Evolutionary conservation across 2,888 invertebrate species (phyloP).

Genomic region (Blera fallax): DNA sequence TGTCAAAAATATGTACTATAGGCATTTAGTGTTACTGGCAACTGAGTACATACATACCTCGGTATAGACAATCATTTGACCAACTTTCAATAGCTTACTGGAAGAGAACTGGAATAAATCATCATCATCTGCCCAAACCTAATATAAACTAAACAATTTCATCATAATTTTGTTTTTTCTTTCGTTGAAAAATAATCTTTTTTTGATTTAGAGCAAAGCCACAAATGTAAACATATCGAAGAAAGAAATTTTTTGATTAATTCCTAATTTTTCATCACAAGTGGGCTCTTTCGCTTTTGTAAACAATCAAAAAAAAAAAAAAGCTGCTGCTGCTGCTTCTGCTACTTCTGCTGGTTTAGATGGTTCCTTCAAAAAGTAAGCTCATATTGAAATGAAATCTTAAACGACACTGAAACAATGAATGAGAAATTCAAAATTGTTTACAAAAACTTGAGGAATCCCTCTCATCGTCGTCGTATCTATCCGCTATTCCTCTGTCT

Average conservation of each 20-base stretch:
- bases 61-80: too few species aligned
- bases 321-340: not conserved
- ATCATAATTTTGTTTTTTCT: constrained; percentile 30
- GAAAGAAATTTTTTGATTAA: constrained; percentile 68
- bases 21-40: too few species aligned
- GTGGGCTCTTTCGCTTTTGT: constrained; percentile 52
- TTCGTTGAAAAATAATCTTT: constrained; percentile 17
- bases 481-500: constrained; percentile 29
- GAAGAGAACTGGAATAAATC: constrained; percentile 40
- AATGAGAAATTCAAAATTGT: constrained; percentile 49
- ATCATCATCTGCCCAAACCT: constrained; percentile 43
- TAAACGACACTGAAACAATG: constrained; percentile 58
- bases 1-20: too few species aligned
- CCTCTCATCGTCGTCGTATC: constrained; percentile 18
- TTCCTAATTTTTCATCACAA: constrained; percentile 65
- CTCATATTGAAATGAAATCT: constrained; percentile 46
- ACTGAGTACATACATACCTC: too few species aligned
- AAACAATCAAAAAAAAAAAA: constrained; percentile 55
- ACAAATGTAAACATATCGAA: constrained; percentile 53
- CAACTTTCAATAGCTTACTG: not conserved
- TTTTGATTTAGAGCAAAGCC: constrained; percentile 53
- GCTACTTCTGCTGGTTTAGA: constrained; percentile 11
- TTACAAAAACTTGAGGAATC: constrained; percentile 62
- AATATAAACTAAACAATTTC: constrained; percentile 23
- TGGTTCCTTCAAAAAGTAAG: constrained; percentile 27